Base-by-base conservation (phyloP, 2,888 invertebrate genomes). In the Nemapogon koenigi region DNA sequence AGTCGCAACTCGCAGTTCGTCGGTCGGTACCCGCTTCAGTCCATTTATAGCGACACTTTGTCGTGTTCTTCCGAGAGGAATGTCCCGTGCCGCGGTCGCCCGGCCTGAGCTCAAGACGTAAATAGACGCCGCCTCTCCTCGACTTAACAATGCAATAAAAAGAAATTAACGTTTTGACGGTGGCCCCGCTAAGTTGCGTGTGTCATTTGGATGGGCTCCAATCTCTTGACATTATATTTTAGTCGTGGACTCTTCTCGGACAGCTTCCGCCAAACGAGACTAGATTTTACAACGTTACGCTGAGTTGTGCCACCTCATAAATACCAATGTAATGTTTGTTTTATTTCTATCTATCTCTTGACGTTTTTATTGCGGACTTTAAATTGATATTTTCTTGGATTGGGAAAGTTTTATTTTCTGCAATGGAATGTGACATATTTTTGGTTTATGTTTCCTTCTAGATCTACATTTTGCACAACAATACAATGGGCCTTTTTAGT, bases 61-160 rank as follows among this genome's bases (percentile, higher is more conserved):
- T 71, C 70, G 75, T 71, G 62, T 70, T 72, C 71, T 66, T 72
- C 69, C 64, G 68, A 52, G 62, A 60, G 55, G 57, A 59, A 62
- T 65, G 65, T 62, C 68, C 62, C 63, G 4, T 66, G n/a, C n/a
- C 68, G 68, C 16, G 29, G 41, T 27, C 48, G 68, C 72, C 72
- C 70, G 72, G 70, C 66, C 72, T n/a, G 61, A 62, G 51, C 62
- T 55, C 65, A 62, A 72, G 71, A 66, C 76, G 43, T 52, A 76
- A 76, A 76, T 76, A 76, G 72, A 63, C 48, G 46, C 49, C 59
- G 62, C n/a, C 63, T 68, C 62, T 67, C 67, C 54, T 67, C 68
- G 65, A 59, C 73, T 75, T 75, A 73, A 78, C 76, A 78, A 78
- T 78, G 76, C 72, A 76, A 78, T 78, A 78, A 76, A 78, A 78